Percentiles rank a stretch among this genome's conserved stretches.
These are phyloP conservation scores for Parotocinclus haroldoi DNA, from an alignment of 2,797 vertebrate genomes.

Conservation along the genomic window DNA sequence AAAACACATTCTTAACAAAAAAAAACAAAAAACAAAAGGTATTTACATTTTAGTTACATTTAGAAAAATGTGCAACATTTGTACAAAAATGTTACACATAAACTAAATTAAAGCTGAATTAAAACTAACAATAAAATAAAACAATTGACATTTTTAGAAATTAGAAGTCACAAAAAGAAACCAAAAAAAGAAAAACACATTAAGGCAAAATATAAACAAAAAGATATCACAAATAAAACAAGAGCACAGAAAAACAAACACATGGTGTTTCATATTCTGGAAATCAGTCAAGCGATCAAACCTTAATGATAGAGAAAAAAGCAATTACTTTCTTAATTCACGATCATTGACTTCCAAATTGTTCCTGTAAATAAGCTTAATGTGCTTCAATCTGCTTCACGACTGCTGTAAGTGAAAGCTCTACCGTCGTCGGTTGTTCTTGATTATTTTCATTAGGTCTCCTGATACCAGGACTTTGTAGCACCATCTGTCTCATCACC, in stretches of 20 bases:
- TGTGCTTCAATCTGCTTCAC: not conserved
- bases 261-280: slow-evolving; percentile 1
- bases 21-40: too few species aligned
- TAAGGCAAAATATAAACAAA: not conserved
- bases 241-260: not conserved
- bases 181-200: too few species aligned
- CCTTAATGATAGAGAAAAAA: slow-evolving; percentile 16
- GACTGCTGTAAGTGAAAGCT: slow-evolving; percentile 5
- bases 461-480: slow-evolving; percentile 33
- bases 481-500: slow-evolving; percentile 54
- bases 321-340: slow-evolving; percentile 33
- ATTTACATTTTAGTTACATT: too few species aligned
- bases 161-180: too few species aligned
- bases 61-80: too few species aligned
- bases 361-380: slow-evolving; percentile 21
- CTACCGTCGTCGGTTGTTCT: slow-evolving; percentile 24
- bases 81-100: too few species aligned
- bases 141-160: too few species aligned
- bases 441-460: slow-evolving; percentile 43
- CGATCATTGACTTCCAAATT: slow-evolving; percentile 26
- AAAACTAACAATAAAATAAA: too few species aligned
- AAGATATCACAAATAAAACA: too few species aligned
- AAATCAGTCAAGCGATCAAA: slow-evolving; percentile 16
- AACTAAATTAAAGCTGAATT: too few species aligned
- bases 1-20: too few species aligned